Percentiles rank a stretch among this genome's conserved stretches.
Evolutionary conservation across 1,140 invertebrate species (phyloP).

Genomic region (Drosophila truncata): DNA sequence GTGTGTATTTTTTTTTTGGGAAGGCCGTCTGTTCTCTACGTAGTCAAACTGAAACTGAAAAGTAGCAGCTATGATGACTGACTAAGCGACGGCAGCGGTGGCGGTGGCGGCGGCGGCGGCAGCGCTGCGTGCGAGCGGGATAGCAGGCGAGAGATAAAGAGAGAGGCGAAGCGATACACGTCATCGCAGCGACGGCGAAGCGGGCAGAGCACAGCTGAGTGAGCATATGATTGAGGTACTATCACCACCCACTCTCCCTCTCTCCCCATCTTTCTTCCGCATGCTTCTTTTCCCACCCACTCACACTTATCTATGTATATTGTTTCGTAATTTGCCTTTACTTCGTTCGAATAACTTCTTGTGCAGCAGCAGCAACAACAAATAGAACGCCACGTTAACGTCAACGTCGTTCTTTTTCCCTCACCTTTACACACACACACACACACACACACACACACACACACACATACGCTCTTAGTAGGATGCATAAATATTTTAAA

Average conservation of each 20-base stretch:
- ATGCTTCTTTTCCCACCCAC: neutral
- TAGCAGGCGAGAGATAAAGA: constrained; percentile 2
- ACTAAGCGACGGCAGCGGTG: constrained; percentile 55
- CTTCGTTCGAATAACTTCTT: constrained; percentile 41
- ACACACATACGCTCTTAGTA: neutral
- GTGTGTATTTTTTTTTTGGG: constrained; percentile 43
- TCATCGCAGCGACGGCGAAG: constrained; percentile 16
- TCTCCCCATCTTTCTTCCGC: neutral
- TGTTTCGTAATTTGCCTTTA: constrained; percentile 67
- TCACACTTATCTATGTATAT: constrained; percentile 30
- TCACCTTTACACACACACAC: constrained; percentile 30
- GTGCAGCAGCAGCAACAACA: constrained; percentile 3
- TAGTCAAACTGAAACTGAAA: constrained; percentile 70
- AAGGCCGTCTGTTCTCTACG: constrained; percentile 53
- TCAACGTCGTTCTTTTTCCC: constrained; percentile 51
- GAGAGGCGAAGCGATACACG: constrained; percentile 14
- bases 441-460: neutral
- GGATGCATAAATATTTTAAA: constrained; percentile 43
- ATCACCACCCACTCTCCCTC: constrained; percentile 8
- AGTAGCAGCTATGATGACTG: constrained; percentile 71
- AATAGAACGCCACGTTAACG: constrained; percentile 60
- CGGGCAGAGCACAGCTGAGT: constrained; percentile 27
- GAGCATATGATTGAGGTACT: constrained; percentile 38
- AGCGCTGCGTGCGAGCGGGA: constrained; percentile 22
- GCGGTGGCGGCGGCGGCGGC: constrained; percentile 14